phyloP scores from a whole-genome alignment of 2,113 vertebrate species.

The Phrynosoma blainvillii region DNA sequence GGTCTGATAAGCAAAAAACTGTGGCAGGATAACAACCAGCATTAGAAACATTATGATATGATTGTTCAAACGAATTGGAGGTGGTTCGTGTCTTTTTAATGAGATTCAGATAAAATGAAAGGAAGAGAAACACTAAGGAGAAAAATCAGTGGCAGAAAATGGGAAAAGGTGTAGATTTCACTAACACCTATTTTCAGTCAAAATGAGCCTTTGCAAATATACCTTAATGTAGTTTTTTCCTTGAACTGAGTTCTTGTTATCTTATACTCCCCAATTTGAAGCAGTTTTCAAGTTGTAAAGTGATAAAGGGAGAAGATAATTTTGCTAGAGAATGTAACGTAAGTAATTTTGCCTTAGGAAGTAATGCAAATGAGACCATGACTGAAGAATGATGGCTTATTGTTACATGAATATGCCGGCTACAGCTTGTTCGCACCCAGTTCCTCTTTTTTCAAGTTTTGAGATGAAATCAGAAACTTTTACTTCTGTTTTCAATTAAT shows the following conservation, averaged over 20 bases:
- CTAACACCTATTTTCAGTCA: neutral
- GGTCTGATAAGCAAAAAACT: neutral
- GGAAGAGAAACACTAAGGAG: neutral
- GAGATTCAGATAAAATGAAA: neutral
- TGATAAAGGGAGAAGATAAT: constrained; percentile 14
- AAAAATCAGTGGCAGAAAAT: neutral
- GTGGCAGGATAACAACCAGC: neutral
- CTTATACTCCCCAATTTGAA: neutral
- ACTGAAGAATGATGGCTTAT: neutral
- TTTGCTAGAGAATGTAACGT: neutral
- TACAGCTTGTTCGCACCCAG: neutral
- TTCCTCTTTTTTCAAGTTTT: neutral
- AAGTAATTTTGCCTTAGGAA: neutral
- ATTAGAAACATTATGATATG: neutral
- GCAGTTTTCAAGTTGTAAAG: neutral
- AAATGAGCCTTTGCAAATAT: neutral
- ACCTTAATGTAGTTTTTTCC: neutral
- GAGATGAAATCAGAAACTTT: neutral
- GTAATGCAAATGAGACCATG: neutral
- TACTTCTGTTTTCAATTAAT: neutral
- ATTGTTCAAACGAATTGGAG: neutral
- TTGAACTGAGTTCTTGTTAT: neutral
- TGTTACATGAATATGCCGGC: neutral
- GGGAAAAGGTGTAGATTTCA: neutral
- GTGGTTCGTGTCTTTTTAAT: neutral